phyloP scores from a whole-genome alignment of 2,888 invertebrate genomes.

The Macrophya alboannulata region DNA sequence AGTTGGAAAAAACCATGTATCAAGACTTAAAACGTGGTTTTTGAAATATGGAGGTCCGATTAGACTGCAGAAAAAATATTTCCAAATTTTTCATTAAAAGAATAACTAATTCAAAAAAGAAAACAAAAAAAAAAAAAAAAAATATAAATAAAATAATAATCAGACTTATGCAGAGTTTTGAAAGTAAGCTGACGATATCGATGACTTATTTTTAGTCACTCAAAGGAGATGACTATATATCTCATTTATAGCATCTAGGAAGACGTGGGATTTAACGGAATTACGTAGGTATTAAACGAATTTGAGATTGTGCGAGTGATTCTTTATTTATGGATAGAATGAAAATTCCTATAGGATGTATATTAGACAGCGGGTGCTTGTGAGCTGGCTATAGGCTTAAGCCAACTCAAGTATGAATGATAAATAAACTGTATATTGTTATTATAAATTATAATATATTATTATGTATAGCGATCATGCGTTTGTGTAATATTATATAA shows the following conservation, averaged over 20 bases:
- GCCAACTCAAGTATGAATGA: background rate
- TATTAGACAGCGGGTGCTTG: slow-evolving; percentile 21
- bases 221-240: slow-evolving; percentile 30
- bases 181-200: slow-evolving; percentile 30
- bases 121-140: too few species aligned
- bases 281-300: slow-evolving; percentile 1
- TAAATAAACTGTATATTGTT: slow-evolving; percentile 25
- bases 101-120: background rate
- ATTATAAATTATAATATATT: background rate
- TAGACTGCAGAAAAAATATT: background rate
- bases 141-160: background rate
- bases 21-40: background rate
- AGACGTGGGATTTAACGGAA: slow-evolving; percentile 23
- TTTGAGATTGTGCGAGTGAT: slow-evolving; percentile 31
- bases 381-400: background rate
- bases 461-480: background rate
- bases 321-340: slow-evolving; percentile 39
- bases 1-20: background rate
- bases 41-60: background rate
- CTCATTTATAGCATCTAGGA: slow-evolving; percentile 32
- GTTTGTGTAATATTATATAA: slow-evolving; percentile 32
- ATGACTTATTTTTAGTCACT: slow-evolving; percentile 49
- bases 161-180: slow-evolving; percentile 11
- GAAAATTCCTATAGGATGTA: slow-evolving; percentile 33
- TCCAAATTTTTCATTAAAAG: background rate